Conservation (phyloP, 2,797 vertebrate genomes). For the Distichodus sexfasciatus region DNA sequence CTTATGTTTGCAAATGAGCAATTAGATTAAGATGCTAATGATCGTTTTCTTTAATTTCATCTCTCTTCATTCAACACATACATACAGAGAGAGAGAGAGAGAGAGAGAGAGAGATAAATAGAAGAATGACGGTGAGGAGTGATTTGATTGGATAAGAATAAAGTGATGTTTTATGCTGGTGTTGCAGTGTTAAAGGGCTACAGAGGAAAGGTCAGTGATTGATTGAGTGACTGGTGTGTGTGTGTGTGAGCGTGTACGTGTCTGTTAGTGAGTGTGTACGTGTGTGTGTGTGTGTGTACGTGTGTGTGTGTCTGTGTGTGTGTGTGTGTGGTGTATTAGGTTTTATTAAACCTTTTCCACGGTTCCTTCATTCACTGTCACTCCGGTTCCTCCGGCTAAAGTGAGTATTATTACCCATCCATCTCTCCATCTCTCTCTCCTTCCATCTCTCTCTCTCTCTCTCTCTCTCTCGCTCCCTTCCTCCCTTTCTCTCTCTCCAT, state of each 20-base stretch:
- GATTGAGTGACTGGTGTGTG: conserved; percentile 38
- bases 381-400: conserved; percentile 62
- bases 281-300: conserved; percentile 36
- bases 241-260: conserved; percentile 35
- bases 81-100: conserved; percentile 40
- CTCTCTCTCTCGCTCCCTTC: not conserved
- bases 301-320: conserved; percentile 36
- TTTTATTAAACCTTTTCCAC: conserved; percentile 87
- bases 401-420: conserved; percentile 46
- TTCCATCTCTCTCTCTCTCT: conserved; percentile 21
- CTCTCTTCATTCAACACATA: conserved; percentile 39
- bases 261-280: conserved; percentile 35
- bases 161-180: conserved; percentile 41
- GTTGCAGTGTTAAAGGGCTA: conserved; percentile 16
- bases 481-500: conserved; percentile 38
- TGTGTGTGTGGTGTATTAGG: conserved; percentile 64
- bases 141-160: conserved; percentile 47
- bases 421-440: conserved; percentile 46
- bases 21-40: conserved; percentile 40
- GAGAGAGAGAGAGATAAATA: not conserved
- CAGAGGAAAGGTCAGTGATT: conserved; percentile 38
- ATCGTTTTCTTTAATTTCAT: conserved; percentile 46
- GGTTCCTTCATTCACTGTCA: conserved; percentile 69
- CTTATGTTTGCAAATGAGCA: conserved; percentile 30
- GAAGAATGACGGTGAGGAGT: not conserved